Evolutionary conservation across 1,140 invertebrate genomes (phyloP).

Genomic region (Atopsyche davidsoni): DNA sequence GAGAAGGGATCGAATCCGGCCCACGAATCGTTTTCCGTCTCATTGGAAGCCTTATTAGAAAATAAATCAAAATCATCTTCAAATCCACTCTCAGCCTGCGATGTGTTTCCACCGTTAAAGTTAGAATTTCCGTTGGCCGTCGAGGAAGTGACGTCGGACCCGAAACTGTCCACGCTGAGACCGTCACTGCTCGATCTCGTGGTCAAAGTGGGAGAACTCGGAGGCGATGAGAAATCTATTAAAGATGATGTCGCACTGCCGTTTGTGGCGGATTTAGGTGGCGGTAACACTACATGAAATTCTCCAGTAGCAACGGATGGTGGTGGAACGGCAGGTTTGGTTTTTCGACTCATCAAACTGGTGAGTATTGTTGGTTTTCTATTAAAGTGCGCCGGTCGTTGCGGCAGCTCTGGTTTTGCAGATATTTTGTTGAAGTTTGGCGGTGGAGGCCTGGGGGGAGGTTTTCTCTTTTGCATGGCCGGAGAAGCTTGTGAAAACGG

Average conservation of each 20-base stretch:
- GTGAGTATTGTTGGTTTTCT: constrained; percentile 47
- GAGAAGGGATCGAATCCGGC: constrained; percentile 44
- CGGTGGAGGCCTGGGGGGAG: constrained; percentile 49
- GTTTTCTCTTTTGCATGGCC: constrained; percentile 44
- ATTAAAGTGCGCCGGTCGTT: constrained; percentile 44
- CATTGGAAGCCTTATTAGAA: constrained; percentile 44
- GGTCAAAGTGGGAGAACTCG: constrained; percentile 65
- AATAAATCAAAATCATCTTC: constrained; percentile 69
- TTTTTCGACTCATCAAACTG: constrained; percentile 35
- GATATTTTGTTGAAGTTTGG: constrained; percentile 36
- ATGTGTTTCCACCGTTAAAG: constrained; percentile 58
- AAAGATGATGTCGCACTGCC: constrained; percentile 39
- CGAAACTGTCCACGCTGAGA: constrained; percentile 66
- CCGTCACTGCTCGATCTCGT: constrained; percentile 67
- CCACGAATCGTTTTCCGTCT: constrained; percentile 48
- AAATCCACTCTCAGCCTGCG: constrained; percentile 68
- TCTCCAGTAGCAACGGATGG: constrained; percentile 5
- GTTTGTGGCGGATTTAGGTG: constrained; percentile 12
- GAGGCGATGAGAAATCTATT: constrained; percentile 60
- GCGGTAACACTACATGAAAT: constrained; percentile 22
- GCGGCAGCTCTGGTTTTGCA: constrained; percentile 37
- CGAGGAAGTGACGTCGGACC: constrained; percentile 61
- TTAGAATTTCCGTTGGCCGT: constrained; percentile 45
- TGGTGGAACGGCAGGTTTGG: constrained; percentile 22
- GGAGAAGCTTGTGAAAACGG: constrained; percentile 28